Base-by-base conservation (phyloP, 2,888 invertebrate genomes). In the Dorcus hopei region DNA sequence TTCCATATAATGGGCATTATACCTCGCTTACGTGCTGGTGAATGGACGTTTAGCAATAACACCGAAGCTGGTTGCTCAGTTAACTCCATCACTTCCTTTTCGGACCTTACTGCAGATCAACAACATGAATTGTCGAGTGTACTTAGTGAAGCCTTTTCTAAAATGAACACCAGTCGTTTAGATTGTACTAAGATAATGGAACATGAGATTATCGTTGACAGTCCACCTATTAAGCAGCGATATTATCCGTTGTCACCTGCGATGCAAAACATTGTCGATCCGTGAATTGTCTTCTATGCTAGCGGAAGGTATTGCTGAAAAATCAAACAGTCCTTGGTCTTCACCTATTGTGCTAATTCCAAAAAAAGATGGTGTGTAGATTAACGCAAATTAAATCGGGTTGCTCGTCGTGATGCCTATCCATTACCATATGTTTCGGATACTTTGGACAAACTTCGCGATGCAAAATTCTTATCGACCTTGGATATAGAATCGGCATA, bases 391-490 rank as follows among this genome's bases (percentile, higher is more conserved):
- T 49, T 75, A 0, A 77, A 74, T 54, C 42, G 45, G 4, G 69
- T 73, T 0, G 71, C 72, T 0, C 61, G 65, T 33, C 57, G 64
- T 9, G 70, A 74, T 59, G 68, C 71, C 1, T 71, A 74, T 63
- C 71, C 72, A 1, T 38, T 74, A 0, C 74, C 65, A 0, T 66
- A 69, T 38, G n/a, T n/a, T n/a, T n/a, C n/a, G n/a, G n/a, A n/a
- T n/a, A n/a, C n/a, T n/a, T n/a, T n/a, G n/a, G n/a, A n/a, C n/a
- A n/a, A n/a, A n/a, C n/a, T n/a, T n/a, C n/a, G n/a, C n/a, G n/a
- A n/a, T n/a, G n/a, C n/a, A n/a, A n/a, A n/a, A n/a, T n/a, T n/a
- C n/a, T n/a, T n/a, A n/a, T n/a, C n/a, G n/a, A n/a, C n/a, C n/a
- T n/a, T n/a, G n/a, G n/a, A n/a, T n/a, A n/a, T n/a, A n/a, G n/a